Percentiles rank a stretch among this genome's conserved stretches.
Conservation (phyloP, 2,797 vertebrate genomes). For the Malurus splendens region DNA sequence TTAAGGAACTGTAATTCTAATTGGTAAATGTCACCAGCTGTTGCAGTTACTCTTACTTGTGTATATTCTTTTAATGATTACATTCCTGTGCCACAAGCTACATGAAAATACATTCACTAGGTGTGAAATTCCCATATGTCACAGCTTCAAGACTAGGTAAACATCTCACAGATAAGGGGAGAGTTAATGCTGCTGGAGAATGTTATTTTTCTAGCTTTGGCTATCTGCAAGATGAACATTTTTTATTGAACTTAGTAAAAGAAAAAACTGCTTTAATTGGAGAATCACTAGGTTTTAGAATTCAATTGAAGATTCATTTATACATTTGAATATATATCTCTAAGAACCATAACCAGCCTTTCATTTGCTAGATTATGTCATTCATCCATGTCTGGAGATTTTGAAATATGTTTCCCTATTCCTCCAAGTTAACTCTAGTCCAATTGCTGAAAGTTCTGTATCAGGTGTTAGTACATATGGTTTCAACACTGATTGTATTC, state of each 20-base stretch:
- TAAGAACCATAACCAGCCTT: background rate
- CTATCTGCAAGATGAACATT: slow-evolving; percentile 31
- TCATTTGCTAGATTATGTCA: background rate
- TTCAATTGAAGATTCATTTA: background rate
- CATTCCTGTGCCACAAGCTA: slow-evolving; percentile 70
- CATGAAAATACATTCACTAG: slow-evolving; percentile 80
- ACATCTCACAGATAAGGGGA: slow-evolving; percentile 66
- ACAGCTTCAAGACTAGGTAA: slow-evolving; percentile 72
- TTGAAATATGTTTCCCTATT: background rate
- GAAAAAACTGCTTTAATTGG: background rate
- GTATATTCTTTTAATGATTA: slow-evolving; percentile 79
- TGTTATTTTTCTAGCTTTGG: slow-evolving; percentile 43
- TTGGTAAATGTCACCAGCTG: slow-evolving; percentile 84
- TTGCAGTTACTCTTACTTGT: slow-evolving; percentile 76
- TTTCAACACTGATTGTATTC: background rate
- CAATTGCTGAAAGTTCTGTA: background rate
- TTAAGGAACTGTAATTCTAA: slow-evolving; percentile 79
- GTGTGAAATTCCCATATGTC: slow-evolving; percentile 85
- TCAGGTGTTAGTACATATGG: background rate
- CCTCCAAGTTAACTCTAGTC: background rate
- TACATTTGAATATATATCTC: background rate
- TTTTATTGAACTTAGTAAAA: slow-evolving; percentile 31
- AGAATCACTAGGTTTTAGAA: background rate
- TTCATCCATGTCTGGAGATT: background rate
- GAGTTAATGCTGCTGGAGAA: slow-evolving; percentile 62